phyloP scores from a whole-genome alignment of 92 coral and sea anemone genomes.

The Actinernus sp. region DNA sequence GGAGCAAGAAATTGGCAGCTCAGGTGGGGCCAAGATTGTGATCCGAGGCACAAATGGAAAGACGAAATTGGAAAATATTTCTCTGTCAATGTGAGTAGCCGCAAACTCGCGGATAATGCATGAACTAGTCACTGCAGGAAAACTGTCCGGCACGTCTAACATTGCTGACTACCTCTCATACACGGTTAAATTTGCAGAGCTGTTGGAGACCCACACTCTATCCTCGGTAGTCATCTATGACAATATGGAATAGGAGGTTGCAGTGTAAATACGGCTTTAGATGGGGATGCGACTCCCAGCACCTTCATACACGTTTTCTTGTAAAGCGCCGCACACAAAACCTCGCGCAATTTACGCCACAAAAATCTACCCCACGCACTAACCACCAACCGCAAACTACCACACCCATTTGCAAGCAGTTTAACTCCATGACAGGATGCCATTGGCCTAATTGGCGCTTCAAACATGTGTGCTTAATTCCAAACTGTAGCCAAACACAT shows the following conservation, averaged over 20 bases:
- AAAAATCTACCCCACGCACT: background rate
- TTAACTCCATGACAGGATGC: constrained; percentile 17
- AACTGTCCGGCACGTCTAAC: background rate
- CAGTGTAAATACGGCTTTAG: constrained; percentile 11
- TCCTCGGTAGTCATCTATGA: constrained; percentile 7
- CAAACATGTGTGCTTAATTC: constrained; percentile 2
- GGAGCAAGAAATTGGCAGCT: background rate
- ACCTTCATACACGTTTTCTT: constrained; percentile 13
- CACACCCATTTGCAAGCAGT: constrained; percentile 5
- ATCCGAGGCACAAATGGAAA: background rate
- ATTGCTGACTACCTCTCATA: constrained; percentile 1
- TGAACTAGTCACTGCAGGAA: background rate
- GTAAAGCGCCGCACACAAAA: constrained; percentile 4
- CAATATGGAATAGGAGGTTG: constrained; percentile 13
- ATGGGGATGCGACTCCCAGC: constrained; percentile 22
- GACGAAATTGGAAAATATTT: background rate
- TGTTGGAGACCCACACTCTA: constrained; percentile 7
- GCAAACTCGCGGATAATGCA: constrained; percentile 12
- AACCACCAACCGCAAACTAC: background rate
- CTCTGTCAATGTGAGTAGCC: background rate
- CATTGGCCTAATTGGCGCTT: constrained; percentile 18
- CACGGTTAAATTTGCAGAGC: constrained; percentile 7
- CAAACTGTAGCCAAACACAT: constrained; percentile 7
- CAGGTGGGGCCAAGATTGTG: background rate
- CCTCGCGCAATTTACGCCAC: background rate